Evolutionary conservation across 2,797 vertebrate genomes (phyloP), one percentile per base, ranked within the genome.

Genomic region (Pteronotus mesoamericanus): DNA sequence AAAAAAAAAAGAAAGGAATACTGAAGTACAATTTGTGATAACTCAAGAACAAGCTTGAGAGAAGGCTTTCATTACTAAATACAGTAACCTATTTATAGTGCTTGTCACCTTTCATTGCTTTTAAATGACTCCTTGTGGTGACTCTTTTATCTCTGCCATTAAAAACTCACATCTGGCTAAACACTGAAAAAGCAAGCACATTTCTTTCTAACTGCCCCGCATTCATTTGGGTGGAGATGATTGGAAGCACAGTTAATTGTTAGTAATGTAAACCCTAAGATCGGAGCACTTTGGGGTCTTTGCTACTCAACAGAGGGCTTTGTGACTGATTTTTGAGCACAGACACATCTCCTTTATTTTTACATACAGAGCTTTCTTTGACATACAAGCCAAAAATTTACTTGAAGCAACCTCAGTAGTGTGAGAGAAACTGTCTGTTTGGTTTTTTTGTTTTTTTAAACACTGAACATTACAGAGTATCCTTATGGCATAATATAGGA

Each of bases 341-440:
- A 90, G 53, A 80, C 61, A 78, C 74, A 85, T 77, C 69, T 71
- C 53, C 78, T 93, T 95, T 95, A 74, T 92, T 94, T 91, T 80
- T 69, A 69, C 34, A 78, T 9, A 87, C 69, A 89, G 74, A 93
- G 80, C 55, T 91, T 82, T 66, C 91, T 96, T 97, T 93, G 71
- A 93, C 69, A 80, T 68, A 66, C 59, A 72, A 89, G 64, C 51
- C 94, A 68, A 59, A 89, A 80, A 46, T 92, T 95, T 93, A 80
- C 80, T 93, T 39, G 42, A 92, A 84, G 57, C 46, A 68, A 48
- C 53, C 26, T 89, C 68, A 83, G 55, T 39, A 87, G 55, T 46
- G 34, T 85, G 51, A 90, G 80, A 66, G 29, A 78, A 37, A 75
- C 89, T 83, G 80, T 79, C 89, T 85, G 34, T 55, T 53, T 66